A percentile compares a stretch with the other conserved stretches of the same genome.
Conservation (phyloP, 2,888 invertebrate genomes). For the Volucella bombylans region DNA sequence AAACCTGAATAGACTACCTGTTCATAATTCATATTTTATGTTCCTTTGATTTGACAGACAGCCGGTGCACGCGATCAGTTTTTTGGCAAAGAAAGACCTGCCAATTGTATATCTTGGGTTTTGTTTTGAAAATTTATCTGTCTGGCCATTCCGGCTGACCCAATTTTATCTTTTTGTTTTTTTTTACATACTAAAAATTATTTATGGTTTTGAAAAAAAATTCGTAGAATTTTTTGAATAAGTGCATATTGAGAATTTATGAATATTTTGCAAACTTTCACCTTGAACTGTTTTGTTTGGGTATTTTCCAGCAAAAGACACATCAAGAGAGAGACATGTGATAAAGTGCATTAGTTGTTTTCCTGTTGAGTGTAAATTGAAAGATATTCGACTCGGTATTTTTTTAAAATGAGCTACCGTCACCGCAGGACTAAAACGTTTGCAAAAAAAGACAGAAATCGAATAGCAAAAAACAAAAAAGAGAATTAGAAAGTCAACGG, state of each 20-base stretch:
- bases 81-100: constrained; percentile 40
- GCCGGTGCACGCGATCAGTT: constrained; percentile 32
- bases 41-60: constrained; percentile 31
- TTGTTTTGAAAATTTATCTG: constrained; percentile 59
- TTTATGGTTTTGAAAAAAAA: constrained; percentile 48
- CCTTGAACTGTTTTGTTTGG: constrained; percentile 73
- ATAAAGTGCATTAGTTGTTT: constrained; percentile 45
- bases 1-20: constrained; percentile 62
- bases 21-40: constrained; percentile 71
- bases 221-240: constrained; percentile 8
- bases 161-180: background rate
- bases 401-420: constrained; percentile 37
- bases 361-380: constrained; percentile 33
- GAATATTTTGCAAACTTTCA: constrained; percentile 77
- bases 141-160: constrained; percentile 7
- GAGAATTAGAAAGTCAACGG: constrained; percentile 51
- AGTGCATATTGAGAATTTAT: constrained; percentile 54
- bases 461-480: constrained; percentile 33
- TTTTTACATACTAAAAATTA: constrained; percentile 56
- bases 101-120: constrained; percentile 34
- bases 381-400: constrained; percentile 18
- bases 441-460: constrained; percentile 32
- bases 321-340: constrained; percentile 23
- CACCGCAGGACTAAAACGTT: constrained; percentile 43
- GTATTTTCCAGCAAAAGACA: constrained; percentile 66